Conservation (phyloP, 2,797 vertebrate genomes). For the Periophthalmus magnuspinnatus region DNA sequence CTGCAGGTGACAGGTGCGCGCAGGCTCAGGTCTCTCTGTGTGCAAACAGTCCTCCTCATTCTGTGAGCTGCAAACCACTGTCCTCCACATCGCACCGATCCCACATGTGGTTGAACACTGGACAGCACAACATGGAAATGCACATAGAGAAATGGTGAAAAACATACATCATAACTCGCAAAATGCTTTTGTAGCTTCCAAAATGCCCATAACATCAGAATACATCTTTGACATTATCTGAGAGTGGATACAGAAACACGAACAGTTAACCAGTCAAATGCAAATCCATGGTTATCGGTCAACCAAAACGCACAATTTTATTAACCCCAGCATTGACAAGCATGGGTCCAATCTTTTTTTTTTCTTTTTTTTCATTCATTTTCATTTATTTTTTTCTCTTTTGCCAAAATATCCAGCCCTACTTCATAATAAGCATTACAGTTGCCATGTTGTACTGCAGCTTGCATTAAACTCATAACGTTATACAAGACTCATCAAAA, state of each 20-base stretch:
- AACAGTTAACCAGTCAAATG: background rate
- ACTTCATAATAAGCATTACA: background rate
- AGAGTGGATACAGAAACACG: no score
- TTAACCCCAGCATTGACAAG: no score
- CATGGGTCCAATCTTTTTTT: no score
- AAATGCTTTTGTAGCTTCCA: no score
- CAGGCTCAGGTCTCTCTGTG: conserved; percentile 82
- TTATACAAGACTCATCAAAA: background rate
- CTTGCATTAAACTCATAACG: background rate
- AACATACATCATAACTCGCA: background rate
- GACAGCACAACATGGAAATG: background rate
- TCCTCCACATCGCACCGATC: conserved; percentile 85
- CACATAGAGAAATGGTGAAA: background rate
- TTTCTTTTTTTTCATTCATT: no score
- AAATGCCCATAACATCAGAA: no score
- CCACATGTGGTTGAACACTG: conserved; percentile 91
- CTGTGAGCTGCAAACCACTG: conserved; percentile 80
- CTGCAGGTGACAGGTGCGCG: conserved; percentile 84
- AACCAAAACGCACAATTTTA: no score
- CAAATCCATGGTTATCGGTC: no score
- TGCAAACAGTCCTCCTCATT: conserved; percentile 76
- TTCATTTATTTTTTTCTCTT: no score
- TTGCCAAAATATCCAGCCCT: no score
- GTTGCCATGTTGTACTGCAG: background rate
- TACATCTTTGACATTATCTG: no score